Evolutionary conservation across 2,797 vertebrate genomes (phyloP).

Genomic region (Xenentodon cancila): DNA sequence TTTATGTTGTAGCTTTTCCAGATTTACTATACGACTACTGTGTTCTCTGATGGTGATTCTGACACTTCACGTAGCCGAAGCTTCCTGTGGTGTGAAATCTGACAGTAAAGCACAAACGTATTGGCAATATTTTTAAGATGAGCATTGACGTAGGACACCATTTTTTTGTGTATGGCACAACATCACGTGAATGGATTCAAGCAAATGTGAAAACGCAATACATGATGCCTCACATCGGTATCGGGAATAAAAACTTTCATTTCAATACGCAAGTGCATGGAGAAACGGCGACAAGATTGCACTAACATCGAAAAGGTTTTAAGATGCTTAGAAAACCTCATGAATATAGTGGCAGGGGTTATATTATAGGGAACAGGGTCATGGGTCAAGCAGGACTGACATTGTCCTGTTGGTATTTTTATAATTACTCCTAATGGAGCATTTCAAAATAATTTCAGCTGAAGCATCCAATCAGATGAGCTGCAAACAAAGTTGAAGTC

Average conservation of each 20-base stretch:
- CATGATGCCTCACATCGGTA: slow-evolving; percentile 18
- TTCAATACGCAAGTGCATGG: slow-evolving; percentile 37
- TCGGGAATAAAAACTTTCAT: slow-evolving; percentile 17
- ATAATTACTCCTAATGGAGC: neutral
- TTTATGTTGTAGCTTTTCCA: slow-evolving; percentile 42
- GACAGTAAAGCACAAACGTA: slow-evolving; percentile 60
- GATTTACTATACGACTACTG: slow-evolving; percentile 33
- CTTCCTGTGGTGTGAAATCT: slow-evolving; percentile 36
- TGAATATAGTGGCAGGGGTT: slow-evolving; percentile 14
- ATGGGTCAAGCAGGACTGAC: neutral
- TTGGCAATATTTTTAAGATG: slow-evolving; percentile 44
- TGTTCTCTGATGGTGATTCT: slow-evolving; percentile 41
- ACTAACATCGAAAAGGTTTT: slow-evolving; percentile 39
- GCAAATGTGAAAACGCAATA: slow-evolving; percentile 69
- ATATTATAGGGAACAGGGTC: slow-evolving; percentile 8
- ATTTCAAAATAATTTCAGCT: slow-evolving; percentile 1
- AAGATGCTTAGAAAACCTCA: slow-evolving; percentile 29
- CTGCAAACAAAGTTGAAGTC: slow-evolving; percentile 9
- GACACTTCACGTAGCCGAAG: slow-evolving; percentile 41
- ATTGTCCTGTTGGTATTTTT: slow-evolving; percentile 6
- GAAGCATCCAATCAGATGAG: slow-evolving; percentile 4
- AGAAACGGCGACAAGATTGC: slow-evolving; percentile 28
- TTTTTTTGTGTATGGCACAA: slow-evolving; percentile 52
- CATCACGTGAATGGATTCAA: slow-evolving; percentile 35
- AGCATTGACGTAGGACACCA: slow-evolving; percentile 49